These are phyloP conservation scores for Menura novaehollandiae DNA, from an alignment of 2,113 vertebrate genomes.

Conservation along the genomic window DNA sequence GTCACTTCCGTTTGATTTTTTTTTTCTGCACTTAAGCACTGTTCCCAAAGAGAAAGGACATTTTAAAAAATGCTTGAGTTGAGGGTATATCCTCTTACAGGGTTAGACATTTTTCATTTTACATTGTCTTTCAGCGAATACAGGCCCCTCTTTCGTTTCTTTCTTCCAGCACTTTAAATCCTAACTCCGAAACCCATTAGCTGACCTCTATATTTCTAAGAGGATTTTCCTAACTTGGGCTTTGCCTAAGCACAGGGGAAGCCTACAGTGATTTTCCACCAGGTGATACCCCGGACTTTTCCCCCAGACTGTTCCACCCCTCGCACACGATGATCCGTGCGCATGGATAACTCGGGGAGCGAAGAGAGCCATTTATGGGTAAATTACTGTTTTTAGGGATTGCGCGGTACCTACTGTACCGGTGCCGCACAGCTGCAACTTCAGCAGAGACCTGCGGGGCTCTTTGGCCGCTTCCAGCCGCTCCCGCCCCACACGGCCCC, in stretches of 20 bases:
- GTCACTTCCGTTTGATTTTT: background rate
- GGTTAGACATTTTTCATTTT: background rate
- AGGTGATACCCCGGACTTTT: background rate
- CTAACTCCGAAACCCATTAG: background rate
- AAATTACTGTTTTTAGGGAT: rapidly evolving
- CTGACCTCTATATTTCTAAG: background rate
- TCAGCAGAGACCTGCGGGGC: rapidly evolving
- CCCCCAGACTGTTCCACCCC: background rate
- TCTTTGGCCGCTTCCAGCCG: rapidly evolving
- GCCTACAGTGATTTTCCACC: background rate
- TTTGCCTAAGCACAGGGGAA: background rate
- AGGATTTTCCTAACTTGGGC: background rate
- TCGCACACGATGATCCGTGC: rapidly evolving
- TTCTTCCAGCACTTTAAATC: background rate
- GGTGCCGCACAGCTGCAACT: rapidly evolving
- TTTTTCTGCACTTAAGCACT: background rate
- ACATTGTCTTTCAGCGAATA: background rate
- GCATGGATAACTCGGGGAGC: rapidly evolving
- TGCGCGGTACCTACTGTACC: rapidly evolving
- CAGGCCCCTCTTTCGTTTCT: background rate
- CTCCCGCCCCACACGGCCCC: background rate
- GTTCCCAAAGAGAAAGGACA: background rate
- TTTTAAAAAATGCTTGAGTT: background rate
- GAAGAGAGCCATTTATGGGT: rapidly evolving
- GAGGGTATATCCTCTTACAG: background rate